Evolutionary conservation across 2,113 vertebrate species (phyloP), one percentile per base, ranked within the genome.

Genomic region (Pipra filicauda): DNA sequence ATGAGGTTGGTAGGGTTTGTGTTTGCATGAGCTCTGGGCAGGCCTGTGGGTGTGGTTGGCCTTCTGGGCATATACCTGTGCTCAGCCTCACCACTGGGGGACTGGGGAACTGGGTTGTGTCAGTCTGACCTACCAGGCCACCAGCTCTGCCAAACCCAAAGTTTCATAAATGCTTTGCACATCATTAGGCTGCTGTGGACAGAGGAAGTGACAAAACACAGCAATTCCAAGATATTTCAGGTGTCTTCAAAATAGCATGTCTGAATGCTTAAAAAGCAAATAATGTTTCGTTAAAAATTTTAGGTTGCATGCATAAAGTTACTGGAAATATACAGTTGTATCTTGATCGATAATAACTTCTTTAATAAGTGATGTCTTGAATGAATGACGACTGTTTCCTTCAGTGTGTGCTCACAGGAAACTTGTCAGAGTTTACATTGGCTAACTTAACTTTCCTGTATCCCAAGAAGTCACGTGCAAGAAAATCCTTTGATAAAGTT

Each of bases 21-120:
- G 28, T 46, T 71, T 44, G 30, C 0, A 0, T 5, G 35, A 23
- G 20, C n/a, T 10, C 46, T n/a, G 52, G 58, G 33, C 3, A 0
- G 7, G 22, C 31, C 55, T 33, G 5, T 8, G 4, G 10, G 11
- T 46, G 31, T 14, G 37, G 9, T 0, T 81, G 41, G 27, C 28
- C 8, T 3, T 26, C 17, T 30, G 17, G 15, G 3, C 31, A 58
- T 16, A 8, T 20, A 27, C 5, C 10, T 65, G 2, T 3, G 9
- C 28, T 66, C 21, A 71, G 39, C 8, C 26, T 71, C 1, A 1
- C 35, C 4, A 7, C 48, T 16, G 20, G 5, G 48, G 5, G 26
- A 2, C 48, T 4, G 2, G 11, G 12, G 10, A 58, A 58, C 17
- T 19, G 22, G 5, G 3, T 49, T 20, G 8, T 55, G 51, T 19